A percentile compares a stretch with the other conserved stretches of the same genome.
Evolutionary conservation across 2,113 vertebrate species (phyloP).

Genomic region (Laterallus jamaicensis): DNA sequence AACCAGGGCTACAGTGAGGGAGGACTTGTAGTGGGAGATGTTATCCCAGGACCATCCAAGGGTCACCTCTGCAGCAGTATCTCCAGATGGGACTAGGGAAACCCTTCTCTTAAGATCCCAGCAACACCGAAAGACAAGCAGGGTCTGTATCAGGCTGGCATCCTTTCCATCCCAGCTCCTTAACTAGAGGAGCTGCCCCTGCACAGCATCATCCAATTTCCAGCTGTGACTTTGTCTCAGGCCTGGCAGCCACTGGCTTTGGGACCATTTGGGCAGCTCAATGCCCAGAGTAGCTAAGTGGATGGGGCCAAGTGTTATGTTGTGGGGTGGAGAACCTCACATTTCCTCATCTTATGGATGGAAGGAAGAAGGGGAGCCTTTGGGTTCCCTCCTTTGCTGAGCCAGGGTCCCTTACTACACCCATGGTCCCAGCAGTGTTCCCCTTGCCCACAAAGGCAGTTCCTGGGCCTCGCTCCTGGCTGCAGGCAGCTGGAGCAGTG

Average conservation of each 20-base stretch:
- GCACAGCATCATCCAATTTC: not conserved
- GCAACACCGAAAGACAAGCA: not conserved
- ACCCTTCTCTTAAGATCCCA: not conserved
- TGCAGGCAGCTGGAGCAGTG: rapidly evolving
- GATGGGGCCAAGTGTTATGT: rapidly evolving
- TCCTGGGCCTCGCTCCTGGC: not conserved
- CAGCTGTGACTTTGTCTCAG: not conserved
- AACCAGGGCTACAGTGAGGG: not conserved
- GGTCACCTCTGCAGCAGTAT: not conserved
- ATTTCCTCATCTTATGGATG: not conserved
- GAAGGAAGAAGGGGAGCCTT: not conserved
- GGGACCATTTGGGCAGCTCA: no score
- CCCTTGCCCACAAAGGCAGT: rapidly evolving
- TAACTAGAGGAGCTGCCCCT: not conserved
- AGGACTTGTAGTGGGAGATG: not conserved
- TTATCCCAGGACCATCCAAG: not conserved
- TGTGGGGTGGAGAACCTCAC: rapidly evolving
- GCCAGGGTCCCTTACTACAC: rapidly evolving
- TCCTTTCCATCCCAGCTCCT: not conserved
- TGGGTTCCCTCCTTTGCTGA: not conserved
- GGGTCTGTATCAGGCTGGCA: not conserved
- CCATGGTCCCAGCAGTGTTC: no score
- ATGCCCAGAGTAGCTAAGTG: rapidly evolving
- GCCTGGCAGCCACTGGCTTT: not conserved
- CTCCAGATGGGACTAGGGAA: not conserved